phyloP scores from a whole-genome alignment of 2,113 vertebrate genomes.

The Alaudala cheleensis region DNA sequence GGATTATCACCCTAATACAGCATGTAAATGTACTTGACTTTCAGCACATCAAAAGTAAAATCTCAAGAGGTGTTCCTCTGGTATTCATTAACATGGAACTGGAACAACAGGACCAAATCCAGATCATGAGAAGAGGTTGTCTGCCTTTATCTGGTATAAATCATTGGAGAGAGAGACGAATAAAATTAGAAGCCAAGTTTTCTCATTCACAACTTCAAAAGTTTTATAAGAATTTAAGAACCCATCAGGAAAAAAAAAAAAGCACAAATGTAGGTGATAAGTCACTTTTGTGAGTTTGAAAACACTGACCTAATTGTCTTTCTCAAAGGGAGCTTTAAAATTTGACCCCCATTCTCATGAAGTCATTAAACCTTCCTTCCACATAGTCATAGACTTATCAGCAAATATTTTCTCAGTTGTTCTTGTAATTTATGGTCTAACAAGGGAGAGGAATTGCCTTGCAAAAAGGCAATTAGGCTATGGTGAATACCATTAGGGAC shows the following conservation, averaged over 20 bases:
- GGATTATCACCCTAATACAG: neutral
- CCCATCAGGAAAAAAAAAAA: neutral
- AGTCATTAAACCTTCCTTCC: neutral
- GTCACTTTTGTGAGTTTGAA: neutral
- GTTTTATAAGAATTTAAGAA: neutral
- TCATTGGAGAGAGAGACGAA: neutral
- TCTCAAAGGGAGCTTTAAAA: neutral
- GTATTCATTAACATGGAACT: slow-evolving; percentile 27
- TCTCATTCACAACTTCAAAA: neutral
- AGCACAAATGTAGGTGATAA: neutral
- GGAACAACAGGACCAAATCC: neutral
- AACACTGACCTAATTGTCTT: neutral
- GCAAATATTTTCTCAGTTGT: neutral
- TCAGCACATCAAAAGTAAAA: slow-evolving; percentile 19
- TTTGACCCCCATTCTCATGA: neutral
- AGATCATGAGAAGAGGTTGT: slow-evolving; percentile 10
- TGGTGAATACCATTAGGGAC: neutral
- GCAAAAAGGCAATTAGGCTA: neutral
- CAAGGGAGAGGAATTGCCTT: neutral
- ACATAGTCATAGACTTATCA: neutral
- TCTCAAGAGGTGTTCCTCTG: neutral
- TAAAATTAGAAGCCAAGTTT: neutral
- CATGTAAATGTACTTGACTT: neutral
- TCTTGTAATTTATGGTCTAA: neutral
- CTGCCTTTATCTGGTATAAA: neutral